Evolutionary conservation across 2,113 vertebrate genomes (phyloP).

Genomic region (Xenopus laevis): DNA sequence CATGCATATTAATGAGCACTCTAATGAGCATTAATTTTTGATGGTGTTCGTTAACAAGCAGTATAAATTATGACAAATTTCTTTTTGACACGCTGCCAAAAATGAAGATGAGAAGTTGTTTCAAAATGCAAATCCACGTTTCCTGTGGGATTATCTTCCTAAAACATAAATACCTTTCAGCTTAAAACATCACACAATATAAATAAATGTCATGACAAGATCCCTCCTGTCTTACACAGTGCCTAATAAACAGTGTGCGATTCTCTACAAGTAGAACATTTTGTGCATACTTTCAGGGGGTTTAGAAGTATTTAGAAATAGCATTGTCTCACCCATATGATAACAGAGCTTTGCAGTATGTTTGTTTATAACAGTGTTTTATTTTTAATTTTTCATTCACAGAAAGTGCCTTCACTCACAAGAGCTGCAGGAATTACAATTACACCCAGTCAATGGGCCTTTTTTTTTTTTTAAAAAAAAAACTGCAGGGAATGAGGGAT

Average conservation of each 20-base stretch:
- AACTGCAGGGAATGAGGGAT: too few relatives aligned
- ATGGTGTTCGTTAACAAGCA: slow-evolving; percentile 70
- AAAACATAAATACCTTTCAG: slow-evolving; percentile 51
- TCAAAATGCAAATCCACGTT: slow-evolving; percentile 54
- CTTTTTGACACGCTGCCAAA: slow-evolving; percentile 67
- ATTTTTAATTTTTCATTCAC: too few relatives aligned
- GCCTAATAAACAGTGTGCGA: not conserved
- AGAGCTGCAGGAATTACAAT: too few relatives aligned
- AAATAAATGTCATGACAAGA: slow-evolving; percentile 49
- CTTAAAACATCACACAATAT: slow-evolving; percentile 50
- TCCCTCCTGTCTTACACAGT: not conserved
- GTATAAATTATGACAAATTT: slow-evolving; percentile 73
- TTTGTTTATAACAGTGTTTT: too few relatives aligned
- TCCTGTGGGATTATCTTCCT: slow-evolving; percentile 47
- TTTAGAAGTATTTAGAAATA: too few relatives aligned
- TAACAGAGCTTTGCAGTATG: too few relatives aligned
- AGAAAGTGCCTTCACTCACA: too few relatives aligned
- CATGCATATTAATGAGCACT: slow-evolving; percentile 70
- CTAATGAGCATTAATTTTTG: slow-evolving; percentile 76
- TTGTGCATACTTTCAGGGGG: not conserved
- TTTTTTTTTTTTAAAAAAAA: too few relatives aligned
- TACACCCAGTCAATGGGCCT: too few relatives aligned
- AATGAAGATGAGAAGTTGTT: slow-evolving; percentile 52
- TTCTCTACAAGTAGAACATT: not conserved
- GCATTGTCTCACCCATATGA: too few relatives aligned